phyloP scores from a whole-genome alignment of 2,797 vertebrate species.

The Zalophus californianus region DNA sequence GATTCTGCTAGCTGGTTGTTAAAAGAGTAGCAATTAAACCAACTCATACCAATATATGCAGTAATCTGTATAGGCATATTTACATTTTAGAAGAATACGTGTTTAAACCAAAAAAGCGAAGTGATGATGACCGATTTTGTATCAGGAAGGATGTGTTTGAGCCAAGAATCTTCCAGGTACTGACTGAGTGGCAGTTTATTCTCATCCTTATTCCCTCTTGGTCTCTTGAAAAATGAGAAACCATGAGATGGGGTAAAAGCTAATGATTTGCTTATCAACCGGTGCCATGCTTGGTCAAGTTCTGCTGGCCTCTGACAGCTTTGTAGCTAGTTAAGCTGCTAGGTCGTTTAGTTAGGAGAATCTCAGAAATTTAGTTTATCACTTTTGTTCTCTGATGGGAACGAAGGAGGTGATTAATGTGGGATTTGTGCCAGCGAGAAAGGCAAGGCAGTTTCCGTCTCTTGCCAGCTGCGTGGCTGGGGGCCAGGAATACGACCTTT shows the following conservation, averaged over 20 bases:
- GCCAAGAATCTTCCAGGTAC: background rate
- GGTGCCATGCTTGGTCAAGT: background rate
- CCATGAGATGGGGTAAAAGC: background rate
- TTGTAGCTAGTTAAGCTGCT: background rate
- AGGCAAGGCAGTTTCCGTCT: background rate
- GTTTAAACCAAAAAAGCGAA: conserved; percentile 30
- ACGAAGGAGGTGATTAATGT: background rate
- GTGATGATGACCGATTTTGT: background rate
- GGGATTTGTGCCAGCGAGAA: background rate
- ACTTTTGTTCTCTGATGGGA: conserved; percentile 6
- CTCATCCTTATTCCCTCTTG: conserved; percentile 1
- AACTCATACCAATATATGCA: background rate
- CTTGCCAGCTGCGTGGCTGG: background rate
- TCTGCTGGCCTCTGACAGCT: background rate
- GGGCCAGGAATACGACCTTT: background rate
- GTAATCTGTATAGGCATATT: background rate
- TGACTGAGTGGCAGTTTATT: background rate
- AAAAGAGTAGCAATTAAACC: background rate
- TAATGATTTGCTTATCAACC: background rate
- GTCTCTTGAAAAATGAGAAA: background rate
- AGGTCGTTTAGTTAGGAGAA: background rate
- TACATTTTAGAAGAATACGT: background rate
- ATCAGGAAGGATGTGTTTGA: background rate
- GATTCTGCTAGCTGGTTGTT: background rate
- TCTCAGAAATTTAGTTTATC: background rate